Conservation (phyloP, 1,140 invertebrate genomes). For the silkworm (Bombyx mori) region DNA sequence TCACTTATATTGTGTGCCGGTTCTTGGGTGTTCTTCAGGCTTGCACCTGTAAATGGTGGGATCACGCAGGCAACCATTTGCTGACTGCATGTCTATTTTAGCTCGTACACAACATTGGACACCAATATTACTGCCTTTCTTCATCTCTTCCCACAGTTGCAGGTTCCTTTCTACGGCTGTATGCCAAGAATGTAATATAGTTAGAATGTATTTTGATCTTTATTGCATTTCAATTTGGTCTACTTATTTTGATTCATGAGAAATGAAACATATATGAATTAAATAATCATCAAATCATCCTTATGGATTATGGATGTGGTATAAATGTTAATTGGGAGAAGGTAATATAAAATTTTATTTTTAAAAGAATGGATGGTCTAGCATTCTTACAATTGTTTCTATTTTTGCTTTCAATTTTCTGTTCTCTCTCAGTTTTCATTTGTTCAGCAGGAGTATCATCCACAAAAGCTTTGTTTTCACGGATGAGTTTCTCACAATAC, state of each 20-base stretch:
- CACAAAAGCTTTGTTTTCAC: constrained; percentile 92
- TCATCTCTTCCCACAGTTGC: constrained; percentile 96
- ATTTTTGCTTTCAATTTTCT: constrained; percentile 89
- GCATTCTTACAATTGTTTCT: constrained; percentile 83
- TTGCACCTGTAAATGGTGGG: constrained; percentile 99
- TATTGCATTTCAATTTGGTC: too few relatives aligned
- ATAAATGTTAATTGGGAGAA: too few relatives aligned
- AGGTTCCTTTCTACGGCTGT: constrained; percentile 90
- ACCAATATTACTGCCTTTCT: constrained; percentile 83
- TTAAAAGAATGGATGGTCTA: not conserved
- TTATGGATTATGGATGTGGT: too few relatives aligned
- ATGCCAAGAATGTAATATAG: not conserved
- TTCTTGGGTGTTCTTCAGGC: constrained; percentile 91
- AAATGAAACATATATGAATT: too few relatives aligned
- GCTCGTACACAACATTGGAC: constrained; percentile 94
- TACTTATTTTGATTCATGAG: too few relatives aligned
- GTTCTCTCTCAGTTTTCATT: constrained; percentile 96
- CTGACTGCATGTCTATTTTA: constrained; percentile 97
- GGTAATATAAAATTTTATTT: too few relatives aligned
- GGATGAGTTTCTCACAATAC: constrained; percentile 91
- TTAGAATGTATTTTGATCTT: too few relatives aligned
- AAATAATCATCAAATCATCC: too few relatives aligned
- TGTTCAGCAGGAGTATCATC: constrained; percentile 95
- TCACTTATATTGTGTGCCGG: constrained; percentile 96
- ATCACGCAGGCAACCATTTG: constrained; percentile 97